A percentile compares a stretch with the other conserved stretches of the same genome.
These are phyloP conservation scores for Xiphorhynchus erythropygius DNA, from an alignment of 2,797 vertebrate genomes.

Conservation along the genomic window DNA sequence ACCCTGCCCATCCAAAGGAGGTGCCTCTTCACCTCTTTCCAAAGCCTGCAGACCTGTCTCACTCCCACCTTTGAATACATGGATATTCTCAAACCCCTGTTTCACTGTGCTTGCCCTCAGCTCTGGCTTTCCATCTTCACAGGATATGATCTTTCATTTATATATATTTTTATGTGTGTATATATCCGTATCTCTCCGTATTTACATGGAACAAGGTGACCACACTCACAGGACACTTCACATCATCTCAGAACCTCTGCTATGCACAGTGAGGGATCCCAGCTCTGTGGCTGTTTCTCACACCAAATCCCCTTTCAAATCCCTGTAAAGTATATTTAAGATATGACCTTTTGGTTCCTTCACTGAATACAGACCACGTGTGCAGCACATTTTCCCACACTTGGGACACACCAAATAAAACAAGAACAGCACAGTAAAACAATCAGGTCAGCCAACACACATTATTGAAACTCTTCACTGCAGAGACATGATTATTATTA, in stretches of 20 bases:
- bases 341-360: neutral
- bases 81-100: neutral
- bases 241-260: accelerated
- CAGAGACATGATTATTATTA: neutral
- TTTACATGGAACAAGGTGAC: neutral
- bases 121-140: neutral
- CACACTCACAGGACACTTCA: neutral
- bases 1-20: slow-evolving; percentile 8
- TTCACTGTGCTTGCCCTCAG: slow-evolving; percentile 5
- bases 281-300: neutral
- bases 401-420: neutral
- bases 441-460: accelerated
- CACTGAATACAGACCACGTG: neutral
- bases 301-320: neutral
- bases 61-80: slow-evolving; percentile 17
- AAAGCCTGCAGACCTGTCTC: slow-evolving; percentile 27
- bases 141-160: neutral
- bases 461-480: neutral
- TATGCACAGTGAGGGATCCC: neutral
- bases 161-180: neutral
- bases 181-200: neutral
- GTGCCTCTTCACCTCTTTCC: slow-evolving; percentile 31
- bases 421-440: neutral
- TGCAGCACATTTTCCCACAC: neutral
- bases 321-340: neutral